Percentiles rank a stretch among this genome's conserved stretches.
phyloP scores from a whole-genome alignment of 2,888 invertebrate genomes.

The Cremastobaeus sp. region DNA sequence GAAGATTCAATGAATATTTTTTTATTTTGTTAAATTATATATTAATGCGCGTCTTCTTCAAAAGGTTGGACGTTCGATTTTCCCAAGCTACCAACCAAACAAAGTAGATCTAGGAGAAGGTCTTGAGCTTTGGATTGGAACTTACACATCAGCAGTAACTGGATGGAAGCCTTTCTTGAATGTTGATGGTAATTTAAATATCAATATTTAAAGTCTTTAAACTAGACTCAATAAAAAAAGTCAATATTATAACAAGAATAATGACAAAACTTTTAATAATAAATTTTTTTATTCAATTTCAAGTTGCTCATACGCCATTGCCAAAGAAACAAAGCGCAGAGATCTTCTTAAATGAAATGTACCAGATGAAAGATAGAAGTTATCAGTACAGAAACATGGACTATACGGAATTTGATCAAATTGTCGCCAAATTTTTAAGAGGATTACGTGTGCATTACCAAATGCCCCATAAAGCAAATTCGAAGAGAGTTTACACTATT shows the following conservation, averaged over 20 bases:
- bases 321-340: slow-evolving; percentile 1
- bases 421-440: slow-evolving; percentile 15
- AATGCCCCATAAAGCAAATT: slow-evolving; percentile 14
- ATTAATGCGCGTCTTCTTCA: neutral
- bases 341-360: slow-evolving; percentile 24
- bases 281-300: slow-evolving; percentile 72
- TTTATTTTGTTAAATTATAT: neutral
- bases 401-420: slow-evolving; percentile 9
- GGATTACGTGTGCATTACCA: slow-evolving; percentile 16
- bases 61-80: slow-evolving; percentile 87
- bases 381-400: slow-evolving; percentile 3
- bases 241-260: slow-evolving; percentile 69
- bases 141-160: slow-evolving; percentile 94
- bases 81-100: slow-evolving; percentile 79
- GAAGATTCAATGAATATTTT: too few species aligned
- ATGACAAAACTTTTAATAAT: too few species aligned
- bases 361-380: neutral
- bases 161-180: slow-evolving; percentile 92
- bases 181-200: slow-evolving; percentile 85
- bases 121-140: slow-evolving; percentile 94
- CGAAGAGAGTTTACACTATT: slow-evolving; percentile 24
- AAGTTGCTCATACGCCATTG: slow-evolving; percentile 31
- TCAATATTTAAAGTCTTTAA: neutral
- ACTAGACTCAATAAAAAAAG: neutral
- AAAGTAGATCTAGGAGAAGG: slow-evolving; percentile 86